These are phyloP conservation scores for Phaonia tiefii DNA, from an alignment of 2,888 invertebrate species.

Conservation along the genomic window DNA sequence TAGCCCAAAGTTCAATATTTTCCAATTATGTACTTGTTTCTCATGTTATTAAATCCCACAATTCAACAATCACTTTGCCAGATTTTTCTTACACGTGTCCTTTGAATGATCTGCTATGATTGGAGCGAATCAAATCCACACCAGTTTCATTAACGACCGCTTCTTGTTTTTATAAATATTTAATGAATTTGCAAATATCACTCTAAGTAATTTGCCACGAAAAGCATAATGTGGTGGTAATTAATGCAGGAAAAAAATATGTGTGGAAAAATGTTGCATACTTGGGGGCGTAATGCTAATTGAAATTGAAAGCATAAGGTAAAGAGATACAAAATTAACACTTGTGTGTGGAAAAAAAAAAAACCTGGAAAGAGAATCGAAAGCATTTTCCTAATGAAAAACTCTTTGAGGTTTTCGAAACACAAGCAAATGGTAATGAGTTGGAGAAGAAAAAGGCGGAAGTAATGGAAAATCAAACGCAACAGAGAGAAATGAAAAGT, in stretches of 20 bases:
- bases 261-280: slow-evolving; percentile 44
- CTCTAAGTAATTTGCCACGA: slow-evolving; percentile 8
- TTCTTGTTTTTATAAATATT: neutral
- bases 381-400: slow-evolving; percentile 52
- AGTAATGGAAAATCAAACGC: no score
- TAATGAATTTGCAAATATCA: slow-evolving; percentile 16
- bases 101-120: no score
- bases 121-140: neutral
- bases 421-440: neutral
- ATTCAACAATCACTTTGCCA: no score
- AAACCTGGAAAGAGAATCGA: slow-evolving; percentile 1
- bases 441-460: neutral
- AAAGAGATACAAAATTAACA: neutral
- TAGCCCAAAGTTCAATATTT: no score
- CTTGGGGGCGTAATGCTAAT: slow-evolving; percentile 53
- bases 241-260: slow-evolving; percentile 6
- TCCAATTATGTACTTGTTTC: no score
- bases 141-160: no score
- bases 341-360: neutral
- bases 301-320: slow-evolving; percentile 32
- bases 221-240: neutral
- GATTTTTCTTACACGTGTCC: no score
- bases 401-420: slow-evolving; percentile 14
- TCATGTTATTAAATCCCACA: no score
- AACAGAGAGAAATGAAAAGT: neutral